Evolutionary conservation across 35 echinoderm and acorn worm species (phyloP), one percentile per base, ranked within the genome.

Genomic region (Acanthaster planci): DNA sequence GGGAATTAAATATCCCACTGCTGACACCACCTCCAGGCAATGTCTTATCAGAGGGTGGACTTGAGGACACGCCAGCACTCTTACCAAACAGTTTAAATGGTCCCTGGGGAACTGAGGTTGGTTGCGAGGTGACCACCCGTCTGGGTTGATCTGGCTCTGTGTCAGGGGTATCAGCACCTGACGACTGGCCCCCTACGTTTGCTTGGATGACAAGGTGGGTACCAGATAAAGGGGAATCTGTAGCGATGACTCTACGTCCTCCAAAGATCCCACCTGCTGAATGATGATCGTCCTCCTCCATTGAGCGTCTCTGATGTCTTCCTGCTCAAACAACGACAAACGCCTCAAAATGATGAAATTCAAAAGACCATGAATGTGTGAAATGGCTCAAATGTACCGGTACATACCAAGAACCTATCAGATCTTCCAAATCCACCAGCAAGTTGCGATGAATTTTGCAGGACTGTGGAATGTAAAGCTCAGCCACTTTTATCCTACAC

Each of bases 171-270:
- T 72, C 30, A 29, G 26, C 30, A 31, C 60, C 60, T 29, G 23
- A 8, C 0, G 60, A 68, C 23, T 31, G 64, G 23, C 19, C 64
- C 23, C 34, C 64, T 72, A 72, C 18, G 14, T 26, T 72, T 72
- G 26, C 34, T 34, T 72, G 64, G 64, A 72, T 72, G 64, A 72
- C 64, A 14, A 72, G 64, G 64, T 72, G 26, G 34, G 64, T 36
- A 29, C 64, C 64, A 26, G 64, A 72, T 30, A 26, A 36, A 12
- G 64, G 64, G 64, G 64, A 72, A 72, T 72, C 64, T 0, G 64
- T 72, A 29, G 64, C 64, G 23, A 72, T 31, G 64, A 72, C 64
- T 35, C 26, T 72, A 72, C 64, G 64, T 72, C 64, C 64, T 14
- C 64, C 9, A 26, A 72, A 72, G 7, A 72, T 19, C 64, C 64